Base-by-base conservation (phyloP, 2,797 vertebrate genomes). In the Sebastes wilsoni region DNA sequence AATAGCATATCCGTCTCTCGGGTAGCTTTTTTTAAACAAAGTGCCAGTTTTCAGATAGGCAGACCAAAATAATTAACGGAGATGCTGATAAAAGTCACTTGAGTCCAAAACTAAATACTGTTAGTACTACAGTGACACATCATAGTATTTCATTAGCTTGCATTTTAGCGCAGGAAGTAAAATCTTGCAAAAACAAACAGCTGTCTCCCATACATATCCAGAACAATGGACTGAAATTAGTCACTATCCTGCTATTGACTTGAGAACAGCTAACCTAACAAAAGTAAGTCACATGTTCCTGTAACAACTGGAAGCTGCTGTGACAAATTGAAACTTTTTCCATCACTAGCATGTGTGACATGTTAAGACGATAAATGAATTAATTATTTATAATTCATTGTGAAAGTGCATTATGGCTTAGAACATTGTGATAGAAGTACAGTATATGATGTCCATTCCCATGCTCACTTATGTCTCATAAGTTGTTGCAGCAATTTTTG, bases 191-290 rank as follows among this genome's bases (percentile, higher is more conserved):
- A 77, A 78, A 66, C 34, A 60, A 71, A 61, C 60, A 56, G 32
- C 60, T 55, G 25, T 66, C 16, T 52, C 42, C 23, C 69, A 61
- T 28, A 25, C 20, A 58, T 30, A 58, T 54, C 22, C 61, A 79
- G 34, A 76, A 75, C 56, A 85, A 59, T 75, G 64, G 23, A 61
- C 34, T 75, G 30, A 61, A 52, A 66, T 78, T 36, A 67, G 36
- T 84, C 58, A 75, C 68, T 71, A 76, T 81, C 62, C 72, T 72
- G 68, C 10, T 6, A 25, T 38, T 73, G 64, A 79, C 52, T 32
- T 75, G 11, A 75, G 30, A 62, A 46, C 52, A 75, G 52, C 61
- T 75, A 75, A 49, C n/a, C 13, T n/a, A 52, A 72, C 25, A 69
- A 42, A 77, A 42, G 66, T 27, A 38, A 27, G n/a, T 59, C 56